Base-by-base conservation (phyloP, 2,888 invertebrate genomes). In the Lasioglossum malachurum region DNA sequence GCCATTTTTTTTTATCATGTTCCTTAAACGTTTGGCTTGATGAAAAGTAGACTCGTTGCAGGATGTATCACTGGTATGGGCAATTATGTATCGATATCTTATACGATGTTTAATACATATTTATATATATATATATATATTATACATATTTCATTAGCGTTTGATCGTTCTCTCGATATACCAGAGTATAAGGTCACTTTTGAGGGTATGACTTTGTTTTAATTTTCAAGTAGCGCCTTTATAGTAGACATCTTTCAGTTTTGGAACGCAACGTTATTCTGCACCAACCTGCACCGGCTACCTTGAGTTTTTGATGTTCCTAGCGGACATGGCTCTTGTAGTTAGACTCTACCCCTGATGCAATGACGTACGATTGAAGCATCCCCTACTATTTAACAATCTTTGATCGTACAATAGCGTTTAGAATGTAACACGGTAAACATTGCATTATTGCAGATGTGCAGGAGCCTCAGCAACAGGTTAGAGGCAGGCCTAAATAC, bases 401-500 rank as follows among this genome's bases (percentile, higher is more conserved):
- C 82, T 89, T 75, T 88, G 88, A 88, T 88, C 89, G 91, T 92
- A 88, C 89, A 88, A 44, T 91, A 91, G 89, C 91, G 87, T 88
- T 90, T 89, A 88, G 88, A 94, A 95, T 96, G 95, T 96, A 96
- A 96, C 96, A 96, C 95, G 96, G 96, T 95, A 96, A 96, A 95
- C 96, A 96, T 95, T 96, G 96, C 95, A 96, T 97, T 97, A 97
- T 97, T 97, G 97, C 98, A 97, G 98, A 98, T 96, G 97, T 97
- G 96, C 97, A 97, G 96, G 97, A 97, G 96, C 96, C 97, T 95
- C 96, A 96, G 95, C 97, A 97, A 96, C 97, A 98, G 96, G 96
- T 97, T 96, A 97, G 97, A 96, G 97, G 97, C 97, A 97, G 97
- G 96, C 97, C 97, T 97, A 97, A 97, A 97, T 97, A 97, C 97